Percentiles rank a stretch among this genome's conserved stretches.
phyloP scores from a whole-genome alignment of 2,113 vertebrate species.

The Bubo scandiacus region DNA sequence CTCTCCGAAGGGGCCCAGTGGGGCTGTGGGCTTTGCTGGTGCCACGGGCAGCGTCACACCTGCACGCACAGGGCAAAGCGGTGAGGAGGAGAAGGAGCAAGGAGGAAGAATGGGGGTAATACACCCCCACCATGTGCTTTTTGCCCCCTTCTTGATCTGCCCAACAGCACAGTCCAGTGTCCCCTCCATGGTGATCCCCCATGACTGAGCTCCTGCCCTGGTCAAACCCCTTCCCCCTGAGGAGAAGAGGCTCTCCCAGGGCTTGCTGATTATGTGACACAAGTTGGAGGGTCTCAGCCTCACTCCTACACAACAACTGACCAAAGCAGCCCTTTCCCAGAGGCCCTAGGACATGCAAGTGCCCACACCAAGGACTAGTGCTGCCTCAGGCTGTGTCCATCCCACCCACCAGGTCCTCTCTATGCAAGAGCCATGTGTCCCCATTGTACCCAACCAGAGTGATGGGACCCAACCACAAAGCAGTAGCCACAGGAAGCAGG shows the following conservation, averaged over 20 bases:
- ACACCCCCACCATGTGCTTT: neutral
- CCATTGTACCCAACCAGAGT: neutral
- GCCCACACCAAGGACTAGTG: too few species aligned
- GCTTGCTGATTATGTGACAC: fast-evolving
- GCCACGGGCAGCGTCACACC: slow-evolving; percentile 65
- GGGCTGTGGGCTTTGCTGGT: slow-evolving; percentile 61
- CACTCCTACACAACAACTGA: neutral
- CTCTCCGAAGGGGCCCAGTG: slow-evolving; percentile 43
- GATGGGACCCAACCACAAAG: neutral
- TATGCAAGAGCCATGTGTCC: fast-evolving
- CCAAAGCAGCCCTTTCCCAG: neutral
- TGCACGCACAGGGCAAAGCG: neutral
- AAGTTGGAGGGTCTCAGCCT: neutral
- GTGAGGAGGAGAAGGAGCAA: neutral
- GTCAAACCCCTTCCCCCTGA: neutral
- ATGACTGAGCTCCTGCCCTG: neutral
- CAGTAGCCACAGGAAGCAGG: neutral
- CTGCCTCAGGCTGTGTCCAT: neutral
- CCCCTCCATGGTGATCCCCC: too few species aligned
- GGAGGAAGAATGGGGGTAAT: neutral
- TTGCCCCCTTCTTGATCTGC: neutral
- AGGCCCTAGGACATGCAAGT: neutral
- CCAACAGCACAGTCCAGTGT: neutral
- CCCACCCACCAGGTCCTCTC: neutral
- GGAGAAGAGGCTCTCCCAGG: neutral